phyloP scores from a whole-genome alignment of 2,797 vertebrate genomes.

The Botia kubotai region DNA sequence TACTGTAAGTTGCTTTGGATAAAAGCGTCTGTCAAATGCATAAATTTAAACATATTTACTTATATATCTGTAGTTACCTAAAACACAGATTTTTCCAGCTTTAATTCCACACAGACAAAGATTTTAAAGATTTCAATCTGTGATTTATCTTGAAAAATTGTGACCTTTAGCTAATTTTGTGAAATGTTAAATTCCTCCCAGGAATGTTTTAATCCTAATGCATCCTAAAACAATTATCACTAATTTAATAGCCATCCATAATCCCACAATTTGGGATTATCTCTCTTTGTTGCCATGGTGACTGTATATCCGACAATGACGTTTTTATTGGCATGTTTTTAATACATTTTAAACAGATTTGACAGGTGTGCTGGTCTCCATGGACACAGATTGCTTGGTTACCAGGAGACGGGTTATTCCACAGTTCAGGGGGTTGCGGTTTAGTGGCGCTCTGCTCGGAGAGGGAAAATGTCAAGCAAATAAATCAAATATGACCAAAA shows the following conservation, averaged over 20 bases:
- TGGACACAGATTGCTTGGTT: constrained; percentile 48
- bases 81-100: neutral
- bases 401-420: constrained; percentile 33
- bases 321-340: constrained; percentile 46
- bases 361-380: constrained; percentile 69
- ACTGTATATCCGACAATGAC: neutral
- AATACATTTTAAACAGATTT: constrained; percentile 60
- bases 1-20: too few relatives aligned
- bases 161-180: constrained; percentile 19
- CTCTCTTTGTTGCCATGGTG: constrained; percentile 62
- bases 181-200: neutral
- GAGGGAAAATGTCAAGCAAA: constrained; percentile 35
- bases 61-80: too few relatives aligned
- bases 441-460: constrained; percentile 3
- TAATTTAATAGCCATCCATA: constrained; percentile 44
- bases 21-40: too few relatives aligned
- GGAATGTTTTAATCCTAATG: constrained; percentile 27
- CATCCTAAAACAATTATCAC: constrained; percentile 16
- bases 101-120: neutral
- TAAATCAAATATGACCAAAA: neutral
- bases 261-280: constrained; percentile 70
- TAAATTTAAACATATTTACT: too few relatives aligned
- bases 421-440: constrained; percentile 30
- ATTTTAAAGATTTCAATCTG: neutral
- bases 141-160: neutral